Evolutionary conservation across 92 coral and sea anemone genomes (phyloP).

Genomic region (Zoanthus gigantus): DNA sequence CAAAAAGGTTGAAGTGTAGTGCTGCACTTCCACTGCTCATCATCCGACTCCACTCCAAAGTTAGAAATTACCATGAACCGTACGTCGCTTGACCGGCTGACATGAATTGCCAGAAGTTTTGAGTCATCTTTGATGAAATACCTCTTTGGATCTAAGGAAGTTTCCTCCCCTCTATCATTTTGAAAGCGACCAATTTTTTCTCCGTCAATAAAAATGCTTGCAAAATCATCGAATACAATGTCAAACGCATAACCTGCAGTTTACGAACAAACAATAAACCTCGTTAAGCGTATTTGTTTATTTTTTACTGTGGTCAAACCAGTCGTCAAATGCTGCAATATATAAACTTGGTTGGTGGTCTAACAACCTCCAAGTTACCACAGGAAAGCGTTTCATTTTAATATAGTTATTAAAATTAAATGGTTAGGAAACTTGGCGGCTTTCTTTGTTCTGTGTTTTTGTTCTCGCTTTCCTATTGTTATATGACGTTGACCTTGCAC

Average conservation of each 20-base stretch:
- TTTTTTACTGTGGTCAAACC: too few species aligned
- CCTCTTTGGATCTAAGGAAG: neutral
- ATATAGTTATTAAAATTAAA: too few species aligned
- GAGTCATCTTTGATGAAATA: conserved; percentile 19
- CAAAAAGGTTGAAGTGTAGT: neutral
- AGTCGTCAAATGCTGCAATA: too few species aligned
- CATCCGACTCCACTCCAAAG: neutral
- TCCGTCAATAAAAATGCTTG: conserved; percentile 15
- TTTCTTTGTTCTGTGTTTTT: too few species aligned
- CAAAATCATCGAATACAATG: neutral
- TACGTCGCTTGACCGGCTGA: neutral
- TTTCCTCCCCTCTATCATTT: neutral
- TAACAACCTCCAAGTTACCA: too few species aligned
- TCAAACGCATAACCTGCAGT: neutral
- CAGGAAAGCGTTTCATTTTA: too few species aligned
- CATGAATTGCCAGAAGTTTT: neutral
- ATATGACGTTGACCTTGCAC: too few species aligned
- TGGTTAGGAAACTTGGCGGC: too few species aligned
- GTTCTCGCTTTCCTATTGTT: too few species aligned
- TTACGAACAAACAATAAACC: neutral
- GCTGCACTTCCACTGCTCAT: conserved; percentile 13
- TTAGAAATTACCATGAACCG: neutral
- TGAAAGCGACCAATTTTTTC: neutral
- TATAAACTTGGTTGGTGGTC: too few species aligned
- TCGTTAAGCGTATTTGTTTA: neutral